Evolutionary conservation across 2,113 vertebrate genomes (phyloP), one percentile per base, ranked within the genome.

Genomic region (Pyxicephalus adspersus): DNA sequence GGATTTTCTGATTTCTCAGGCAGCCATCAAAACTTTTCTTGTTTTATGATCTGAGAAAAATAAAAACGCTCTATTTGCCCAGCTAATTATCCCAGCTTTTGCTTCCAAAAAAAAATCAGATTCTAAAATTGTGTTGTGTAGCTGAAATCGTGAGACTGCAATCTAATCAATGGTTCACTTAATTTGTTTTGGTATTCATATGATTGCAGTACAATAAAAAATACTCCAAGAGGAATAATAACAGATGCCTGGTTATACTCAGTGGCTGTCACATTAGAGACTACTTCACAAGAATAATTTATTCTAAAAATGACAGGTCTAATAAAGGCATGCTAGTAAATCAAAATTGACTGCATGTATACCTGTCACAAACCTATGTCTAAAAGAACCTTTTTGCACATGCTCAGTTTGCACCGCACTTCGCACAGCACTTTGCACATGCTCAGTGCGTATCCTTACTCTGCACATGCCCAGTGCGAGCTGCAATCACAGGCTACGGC

Each of bases 141-240:
- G n/a, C 20, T n/a, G 22, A 57, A 74, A 57, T 17, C 20, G 13
- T 74, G 54, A 58, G 71, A 74, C 29, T 60, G 22, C 1, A 29
- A 29, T n/a, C 15, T 57, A 7, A 55, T 6, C 5, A 57, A 77
- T 55, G 28, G 18, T 57, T 34, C 1, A 9, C 51, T 66, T 66
- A 38, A 78, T 58, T 78, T 7, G 38, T 34, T 78, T 57, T 78
- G 76, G 55, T 45, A 52, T 65, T n/a, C 28, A 25, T 77, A 66
- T 78, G 51, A 66, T 78, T 77, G 64, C n/a, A 65, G 31, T 29
- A 4, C 31, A 31, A 66, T 55, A 38, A 34, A 29, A 55, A 54
- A 72, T 58, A 34, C 28, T 29, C n/a, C 38, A 45, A 45, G 38
- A 45, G 15, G 38, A 45, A 45, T 8, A 28, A 15, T 19, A 57